A percentile compares a stretch with the other conserved stretches of the same genome.
Conservation (phyloP, 2,797 vertebrate genomes). For the Sciaenops ocellatus region DNA sequence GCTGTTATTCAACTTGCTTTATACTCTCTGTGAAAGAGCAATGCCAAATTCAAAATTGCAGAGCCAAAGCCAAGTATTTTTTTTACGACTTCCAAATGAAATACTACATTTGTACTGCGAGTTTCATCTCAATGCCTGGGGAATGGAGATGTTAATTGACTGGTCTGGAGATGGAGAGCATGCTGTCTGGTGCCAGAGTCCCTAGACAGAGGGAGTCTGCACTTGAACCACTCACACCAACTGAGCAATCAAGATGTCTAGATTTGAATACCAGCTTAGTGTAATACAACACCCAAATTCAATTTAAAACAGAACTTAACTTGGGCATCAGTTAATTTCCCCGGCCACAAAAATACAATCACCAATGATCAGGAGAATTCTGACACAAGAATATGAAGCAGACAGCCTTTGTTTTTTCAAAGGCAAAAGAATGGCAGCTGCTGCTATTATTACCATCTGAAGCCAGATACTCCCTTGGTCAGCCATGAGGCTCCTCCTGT, state of each 20-base stretch:
- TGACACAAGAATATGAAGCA: conserved; percentile 43
- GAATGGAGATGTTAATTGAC: conserved; percentile 16
- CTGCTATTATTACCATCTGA: conserved; percentile 76
- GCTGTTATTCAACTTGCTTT: not conserved
- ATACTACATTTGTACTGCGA: conserved; percentile 7
- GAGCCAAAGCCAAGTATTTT: not conserved
- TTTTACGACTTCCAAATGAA: conserved; percentile 3
- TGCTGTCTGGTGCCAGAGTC: conserved; percentile 20
- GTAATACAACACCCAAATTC: conserved; percentile 20
- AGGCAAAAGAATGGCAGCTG: conserved; percentile 69
- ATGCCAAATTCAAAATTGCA: not conserved
- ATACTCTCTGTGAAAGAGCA: not conserved
- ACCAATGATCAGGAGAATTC: conserved; percentile 16
- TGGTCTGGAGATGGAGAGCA: conserved; percentile 24
- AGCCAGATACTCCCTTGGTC: conserved; percentile 66
- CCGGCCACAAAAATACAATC: not conserved
- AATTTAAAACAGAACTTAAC: conserved; percentile 35
- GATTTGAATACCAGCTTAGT: conserved; percentile 19
- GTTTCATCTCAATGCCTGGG: conserved; percentile 1
- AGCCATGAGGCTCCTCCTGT: conserved; percentile 59
- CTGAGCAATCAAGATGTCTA: conserved; percentile 34
- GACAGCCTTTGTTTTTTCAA: conserved; percentile 51
- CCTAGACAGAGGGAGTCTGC: not conserved
- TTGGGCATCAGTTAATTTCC: conserved; percentile 19
- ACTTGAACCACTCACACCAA: conserved; percentile 19